These are phyloP conservation scores for Oligia strigilis DNA, from an alignment of 2,888 invertebrate species.

Conservation along the genomic window DNA sequence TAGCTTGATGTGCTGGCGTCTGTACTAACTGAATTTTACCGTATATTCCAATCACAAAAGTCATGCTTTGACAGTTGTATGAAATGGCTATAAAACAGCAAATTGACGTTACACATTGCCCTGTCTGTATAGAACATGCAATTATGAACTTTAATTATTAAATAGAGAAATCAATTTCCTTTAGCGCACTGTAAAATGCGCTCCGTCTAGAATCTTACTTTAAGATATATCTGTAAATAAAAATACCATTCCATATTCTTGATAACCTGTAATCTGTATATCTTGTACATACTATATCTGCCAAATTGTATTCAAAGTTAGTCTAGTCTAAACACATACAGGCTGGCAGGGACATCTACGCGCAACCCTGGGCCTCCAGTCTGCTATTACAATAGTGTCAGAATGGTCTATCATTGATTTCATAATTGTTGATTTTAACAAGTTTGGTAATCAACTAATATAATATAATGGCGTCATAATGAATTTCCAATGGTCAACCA, in stretches of 20 bases:
- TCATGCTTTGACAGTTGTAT: background rate
- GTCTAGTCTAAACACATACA: background rate
- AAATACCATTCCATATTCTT: background rate
- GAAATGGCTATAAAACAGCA: background rate
- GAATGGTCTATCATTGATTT: too few relatives aligned
- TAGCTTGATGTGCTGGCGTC: too few relatives aligned
- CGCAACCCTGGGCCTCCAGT: too few relatives aligned
- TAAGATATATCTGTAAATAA: background rate
- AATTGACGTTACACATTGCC: background rate
- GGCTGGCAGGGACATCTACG: too few relatives aligned
- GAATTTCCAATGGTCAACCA: too few relatives aligned
- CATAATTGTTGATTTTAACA: too few relatives aligned
- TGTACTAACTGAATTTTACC: background rate
- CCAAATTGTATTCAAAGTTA: conserved; percentile 34
- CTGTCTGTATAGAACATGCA: background rate
- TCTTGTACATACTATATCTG: conserved; percentile 8
- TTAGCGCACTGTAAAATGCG: background rate
- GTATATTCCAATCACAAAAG: background rate
- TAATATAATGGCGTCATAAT: too few relatives aligned
- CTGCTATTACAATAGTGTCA: too few relatives aligned
- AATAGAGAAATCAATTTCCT: background rate
- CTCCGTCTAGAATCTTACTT: background rate
- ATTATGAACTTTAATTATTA: background rate
- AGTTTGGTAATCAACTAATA: too few relatives aligned
- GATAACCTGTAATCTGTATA: background rate